These are phyloP conservation scores for Zalophus californianus DNA, from an alignment of 2,797 vertebrate genomes.

Conservation along the genomic window DNA sequence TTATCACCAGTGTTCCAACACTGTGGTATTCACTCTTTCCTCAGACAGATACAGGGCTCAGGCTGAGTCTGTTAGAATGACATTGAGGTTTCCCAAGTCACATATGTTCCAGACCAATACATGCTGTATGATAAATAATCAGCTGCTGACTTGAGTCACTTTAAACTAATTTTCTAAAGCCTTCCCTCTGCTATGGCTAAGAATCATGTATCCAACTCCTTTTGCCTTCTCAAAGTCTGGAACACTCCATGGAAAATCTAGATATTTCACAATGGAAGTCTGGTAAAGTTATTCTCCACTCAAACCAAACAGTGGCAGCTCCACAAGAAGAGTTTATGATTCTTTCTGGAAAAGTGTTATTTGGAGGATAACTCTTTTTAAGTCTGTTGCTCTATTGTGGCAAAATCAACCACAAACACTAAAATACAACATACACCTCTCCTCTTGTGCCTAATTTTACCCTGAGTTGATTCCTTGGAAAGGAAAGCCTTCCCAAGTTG, in stretches of 20 bases:
- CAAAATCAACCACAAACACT: background rate
- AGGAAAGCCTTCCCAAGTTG: background rate
- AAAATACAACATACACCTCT: background rate
- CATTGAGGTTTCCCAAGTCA: background rate
- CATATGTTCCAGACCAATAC: background rate
- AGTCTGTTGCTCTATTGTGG: background rate
- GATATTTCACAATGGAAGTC: background rate
- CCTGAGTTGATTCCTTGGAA: background rate
- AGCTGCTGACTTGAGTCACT: background rate
- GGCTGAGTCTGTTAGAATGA: background rate
- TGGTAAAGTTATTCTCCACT: constrained; percentile 41
- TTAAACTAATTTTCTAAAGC: background rate
- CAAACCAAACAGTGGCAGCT: constrained; percentile 28
- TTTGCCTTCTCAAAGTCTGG: background rate
- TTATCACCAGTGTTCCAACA: background rate
- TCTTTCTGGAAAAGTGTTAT: background rate
- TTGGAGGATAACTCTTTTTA: background rate
- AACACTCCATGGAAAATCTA: constrained; percentile 51
- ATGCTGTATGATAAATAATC: background rate
- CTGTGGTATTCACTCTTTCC: background rate
- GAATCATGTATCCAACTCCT: background rate
- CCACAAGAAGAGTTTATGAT: background rate
- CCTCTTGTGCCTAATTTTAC: background rate
- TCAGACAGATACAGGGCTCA: background rate
- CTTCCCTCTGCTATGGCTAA: background rate